Conservation (phyloP, 2,888 invertebrate species). For the Lithophane semibrunnea region DNA sequence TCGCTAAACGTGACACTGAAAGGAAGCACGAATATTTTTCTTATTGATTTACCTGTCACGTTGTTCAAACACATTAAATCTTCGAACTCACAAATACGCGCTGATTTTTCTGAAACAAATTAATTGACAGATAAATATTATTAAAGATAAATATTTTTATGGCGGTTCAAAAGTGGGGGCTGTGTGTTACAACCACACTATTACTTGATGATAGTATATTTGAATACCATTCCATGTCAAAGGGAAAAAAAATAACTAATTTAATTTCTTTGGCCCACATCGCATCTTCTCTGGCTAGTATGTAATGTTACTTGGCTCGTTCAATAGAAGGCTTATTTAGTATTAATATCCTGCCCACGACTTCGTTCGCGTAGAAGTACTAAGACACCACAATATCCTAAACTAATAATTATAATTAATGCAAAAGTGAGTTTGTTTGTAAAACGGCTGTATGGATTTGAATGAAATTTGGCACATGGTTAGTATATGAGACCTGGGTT, state of each 20-base stretch:
- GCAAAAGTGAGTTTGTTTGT: no score
- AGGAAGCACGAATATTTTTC: background rate
- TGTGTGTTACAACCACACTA: background rate
- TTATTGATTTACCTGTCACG: constrained; percentile 75
- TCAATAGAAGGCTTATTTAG: no score
- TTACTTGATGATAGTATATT: background rate
- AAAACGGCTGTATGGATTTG: no score
- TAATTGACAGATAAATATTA: background rate
- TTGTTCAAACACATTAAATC: constrained; percentile 81
- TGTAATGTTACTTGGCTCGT: no score
- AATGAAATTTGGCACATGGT: no score
- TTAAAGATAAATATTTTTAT: background rate
- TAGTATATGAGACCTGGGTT: no score
- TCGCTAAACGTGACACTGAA: background rate
- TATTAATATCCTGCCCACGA: no score
- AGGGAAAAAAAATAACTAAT: background rate
- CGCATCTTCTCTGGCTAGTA: background rate
- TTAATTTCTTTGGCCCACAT: background rate
- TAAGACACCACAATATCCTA: no score
- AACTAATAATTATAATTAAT: no score
- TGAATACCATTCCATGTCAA: background rate
- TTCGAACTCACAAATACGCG: constrained; percentile 79
- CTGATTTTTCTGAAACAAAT: constrained; percentile 72
- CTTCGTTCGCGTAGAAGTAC: no score
- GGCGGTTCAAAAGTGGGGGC: background rate